These are phyloP conservation scores for Nezara viridula DNA, from an alignment of 2,888 invertebrate genomes.

Conservation along the genomic window DNA sequence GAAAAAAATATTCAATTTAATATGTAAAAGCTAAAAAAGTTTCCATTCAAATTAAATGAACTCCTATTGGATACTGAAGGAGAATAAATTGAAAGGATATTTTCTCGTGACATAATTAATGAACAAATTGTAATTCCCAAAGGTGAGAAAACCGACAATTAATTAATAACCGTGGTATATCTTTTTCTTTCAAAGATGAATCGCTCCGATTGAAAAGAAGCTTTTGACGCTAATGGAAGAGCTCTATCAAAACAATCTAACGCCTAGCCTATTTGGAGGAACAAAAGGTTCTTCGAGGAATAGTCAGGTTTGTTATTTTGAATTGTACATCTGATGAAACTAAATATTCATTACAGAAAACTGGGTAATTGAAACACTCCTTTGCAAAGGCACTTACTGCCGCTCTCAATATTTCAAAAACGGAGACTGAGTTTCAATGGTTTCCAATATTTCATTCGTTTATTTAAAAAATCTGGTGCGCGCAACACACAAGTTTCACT, in stretches of 20 bases:
- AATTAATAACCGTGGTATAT: slow-evolving; percentile 32
- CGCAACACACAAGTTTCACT: too few species aligned
- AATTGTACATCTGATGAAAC: background rate
- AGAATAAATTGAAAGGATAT: slow-evolving; percentile 18
- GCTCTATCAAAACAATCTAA: slow-evolving; percentile 31
- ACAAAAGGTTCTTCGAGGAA: slow-evolving; percentile 8
- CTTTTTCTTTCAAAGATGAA: slow-evolving; percentile 44
- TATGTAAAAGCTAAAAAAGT: too few species aligned
- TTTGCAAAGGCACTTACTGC: too few species aligned
- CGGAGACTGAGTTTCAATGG: too few species aligned
- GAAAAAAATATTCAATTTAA: too few species aligned
- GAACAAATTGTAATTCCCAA: background rate
- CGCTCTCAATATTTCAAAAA: too few species aligned
- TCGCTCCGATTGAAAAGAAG: background rate
- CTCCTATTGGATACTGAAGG: background rate
- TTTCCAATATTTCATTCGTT: too few species aligned
- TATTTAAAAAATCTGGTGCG: too few species aligned
- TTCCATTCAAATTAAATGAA: background rate
- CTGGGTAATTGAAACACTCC: background rate
- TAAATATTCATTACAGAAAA: background rate
- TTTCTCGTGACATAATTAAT: background rate
- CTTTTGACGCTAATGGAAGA: slow-evolving; percentile 46
- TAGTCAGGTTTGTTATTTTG: background rate
- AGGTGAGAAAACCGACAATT: background rate
- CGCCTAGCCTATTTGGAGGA: background rate